Percentiles rank a stretch among this genome's conserved stretches.
Conservation (phyloP, 2,888 invertebrate genomes). For the Hydrotaea diabolus region DNA sequence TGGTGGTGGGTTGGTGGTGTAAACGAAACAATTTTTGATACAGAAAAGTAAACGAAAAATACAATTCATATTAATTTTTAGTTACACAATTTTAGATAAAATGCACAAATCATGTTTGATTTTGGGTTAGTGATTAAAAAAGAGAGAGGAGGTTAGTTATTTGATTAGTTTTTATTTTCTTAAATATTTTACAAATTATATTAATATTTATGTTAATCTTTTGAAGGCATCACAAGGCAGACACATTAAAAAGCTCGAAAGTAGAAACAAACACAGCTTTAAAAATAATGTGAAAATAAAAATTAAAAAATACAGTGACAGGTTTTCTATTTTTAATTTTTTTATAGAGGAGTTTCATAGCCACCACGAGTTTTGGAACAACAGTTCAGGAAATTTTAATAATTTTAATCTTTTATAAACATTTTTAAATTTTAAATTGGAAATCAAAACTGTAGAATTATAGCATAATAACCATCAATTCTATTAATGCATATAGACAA, state of each 20-base stretch:
- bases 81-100: not conserved
- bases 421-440: too few relatives aligned
- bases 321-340: too few relatives aligned
- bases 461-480: too few relatives aligned
- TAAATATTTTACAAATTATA: not conserved
- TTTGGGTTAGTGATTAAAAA: slow-evolving; percentile 17
- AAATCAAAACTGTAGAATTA: too few relatives aligned
- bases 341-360: too few relatives aligned
- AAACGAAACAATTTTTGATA: slow-evolving; percentile 21
- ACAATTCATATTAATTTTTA: slow-evolving; percentile 21
- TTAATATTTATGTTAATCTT: too few relatives aligned
- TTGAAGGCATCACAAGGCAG: not conserved
- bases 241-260: not conserved
- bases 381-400: too few relatives aligned
- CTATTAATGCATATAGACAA: too few relatives aligned
- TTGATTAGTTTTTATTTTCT: slow-evolving; percentile 11
- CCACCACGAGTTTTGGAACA: too few relatives aligned
- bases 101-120: not conserved
- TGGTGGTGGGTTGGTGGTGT: slow-evolving; percentile 38
- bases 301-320: not conserved
- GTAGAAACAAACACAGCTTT: slow-evolving; percentile 47
- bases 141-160: slow-evolving; percentile 3
- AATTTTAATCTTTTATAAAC: too few relatives aligned
- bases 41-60: slow-evolving; percentile 18
- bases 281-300: not conserved